phyloP scores from a whole-genome alignment of 2,797 vertebrate species.

The Acropternis orthonyx region DNA sequence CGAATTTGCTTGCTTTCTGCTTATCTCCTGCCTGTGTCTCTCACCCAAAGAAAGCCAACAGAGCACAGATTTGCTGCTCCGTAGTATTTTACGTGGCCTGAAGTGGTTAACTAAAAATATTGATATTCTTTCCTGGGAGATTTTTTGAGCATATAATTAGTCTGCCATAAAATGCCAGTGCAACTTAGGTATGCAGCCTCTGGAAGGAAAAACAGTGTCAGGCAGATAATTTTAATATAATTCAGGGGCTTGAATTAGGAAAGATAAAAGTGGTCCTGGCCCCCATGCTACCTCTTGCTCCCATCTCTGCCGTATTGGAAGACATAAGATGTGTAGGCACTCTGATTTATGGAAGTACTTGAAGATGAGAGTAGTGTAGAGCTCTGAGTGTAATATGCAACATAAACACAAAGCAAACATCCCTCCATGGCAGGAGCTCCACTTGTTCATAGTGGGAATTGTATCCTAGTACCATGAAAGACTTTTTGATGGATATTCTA shows the following conservation, averaged over 20 bases:
- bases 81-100: fast-evolving
- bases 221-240: background rate
- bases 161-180: background rate
- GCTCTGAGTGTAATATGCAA: background rate
- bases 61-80: background rate
- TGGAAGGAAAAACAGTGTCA: background rate
- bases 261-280: background rate
- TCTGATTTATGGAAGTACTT: background rate
- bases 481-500: background rate
- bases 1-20: background rate
- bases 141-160: background rate
- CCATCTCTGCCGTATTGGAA: background rate
- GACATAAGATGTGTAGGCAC: background rate
- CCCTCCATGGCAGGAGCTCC: background rate
- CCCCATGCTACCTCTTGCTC: background rate
- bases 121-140: background rate
- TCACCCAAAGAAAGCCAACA: background rate
- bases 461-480: background rate
- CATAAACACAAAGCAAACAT: background rate
- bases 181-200: background rate
- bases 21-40: background rate
- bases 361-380: background rate
- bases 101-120: background rate
- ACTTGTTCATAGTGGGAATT: background rate
- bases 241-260: background rate